Percentiles rank a stretch among this genome's conserved stretches.
These are phyloP conservation scores for Temnothorax unifasciatus DNA, from an alignment of 2,888 invertebrate genomes.

Conservation along the genomic window DNA sequence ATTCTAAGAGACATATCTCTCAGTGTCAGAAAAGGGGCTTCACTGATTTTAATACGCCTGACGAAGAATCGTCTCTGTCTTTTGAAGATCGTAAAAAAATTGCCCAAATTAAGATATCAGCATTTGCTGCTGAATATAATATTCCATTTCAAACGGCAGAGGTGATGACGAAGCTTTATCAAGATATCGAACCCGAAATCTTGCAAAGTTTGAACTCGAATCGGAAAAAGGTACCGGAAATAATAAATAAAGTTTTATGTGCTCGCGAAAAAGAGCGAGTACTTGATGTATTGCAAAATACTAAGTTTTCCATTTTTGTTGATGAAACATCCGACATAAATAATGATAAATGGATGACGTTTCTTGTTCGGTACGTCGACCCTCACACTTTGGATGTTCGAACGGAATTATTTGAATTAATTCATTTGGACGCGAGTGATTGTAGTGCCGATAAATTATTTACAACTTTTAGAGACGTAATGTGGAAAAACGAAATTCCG, in stretches of 20 bases:
- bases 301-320: background rate
- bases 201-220: background rate
- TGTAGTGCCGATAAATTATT: slow-evolving; percentile 5
- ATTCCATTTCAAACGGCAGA: background rate
- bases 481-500: background rate
- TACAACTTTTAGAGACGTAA: background rate
- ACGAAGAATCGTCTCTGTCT: background rate
- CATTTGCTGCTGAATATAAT: background rate
- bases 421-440: slow-evolving; percentile 12
- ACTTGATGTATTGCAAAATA: background rate
- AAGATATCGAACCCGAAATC: background rate
- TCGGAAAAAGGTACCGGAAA: background rate
- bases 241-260: slow-evolving; percentile 6
- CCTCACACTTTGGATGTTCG: background rate
- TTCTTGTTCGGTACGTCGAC: background rate
- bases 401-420: slow-evolving; percentile 5
- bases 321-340: background rate
- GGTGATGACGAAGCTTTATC: background rate
- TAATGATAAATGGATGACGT: background rate
- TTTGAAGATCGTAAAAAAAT: slow-evolving; percentile 14
- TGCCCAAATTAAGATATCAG: background rate
- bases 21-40: background rate
- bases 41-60: background rate
- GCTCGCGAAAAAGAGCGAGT: background rate
- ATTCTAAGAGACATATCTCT: background rate